phyloP scores from a whole-genome alignment of 2,888 invertebrate genomes.

The Tetragonula carbonaria region DNA sequence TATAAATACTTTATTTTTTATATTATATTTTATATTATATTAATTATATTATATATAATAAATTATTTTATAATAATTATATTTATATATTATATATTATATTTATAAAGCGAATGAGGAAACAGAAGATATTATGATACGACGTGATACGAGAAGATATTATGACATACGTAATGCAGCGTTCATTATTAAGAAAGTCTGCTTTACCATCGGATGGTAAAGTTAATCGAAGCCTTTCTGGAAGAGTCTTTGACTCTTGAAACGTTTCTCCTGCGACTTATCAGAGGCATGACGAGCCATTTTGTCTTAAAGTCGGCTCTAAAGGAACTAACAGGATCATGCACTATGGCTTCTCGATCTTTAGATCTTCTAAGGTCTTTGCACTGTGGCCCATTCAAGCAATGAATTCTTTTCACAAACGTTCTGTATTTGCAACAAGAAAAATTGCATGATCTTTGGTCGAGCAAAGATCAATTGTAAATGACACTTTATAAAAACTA shows the following conservation, averaged over 20 bases:
- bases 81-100: no score
- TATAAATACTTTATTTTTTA: no score
- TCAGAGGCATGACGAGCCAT: constrained; percentile 23
- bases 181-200: background rate
- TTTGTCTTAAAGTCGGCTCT: constrained; percentile 46
- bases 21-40: no score
- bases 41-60: no score
- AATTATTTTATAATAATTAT: no score
- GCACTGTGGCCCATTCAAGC: constrained; percentile 17
- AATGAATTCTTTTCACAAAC: background rate
- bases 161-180: background rate
- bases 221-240: constrained; percentile 27
- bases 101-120: background rate
- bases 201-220: background rate
- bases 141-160: no score
- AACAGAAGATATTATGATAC: background rate
- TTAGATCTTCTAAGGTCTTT: constrained; percentile 42
- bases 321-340: constrained; percentile 52
- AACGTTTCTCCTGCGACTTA: constrained; percentile 23
- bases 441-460: background rate
- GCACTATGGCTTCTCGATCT: constrained; percentile 45
- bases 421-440: background rate
- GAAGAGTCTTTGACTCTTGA: constrained; percentile 19
- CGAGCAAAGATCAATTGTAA: no score
- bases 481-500: no score